Percentiles rank a stretch among this genome's conserved stretches.
Evolutionary conservation across 2,888 invertebrate species (phyloP).

Genomic region (Spilosoma lubricipeda): DNA sequence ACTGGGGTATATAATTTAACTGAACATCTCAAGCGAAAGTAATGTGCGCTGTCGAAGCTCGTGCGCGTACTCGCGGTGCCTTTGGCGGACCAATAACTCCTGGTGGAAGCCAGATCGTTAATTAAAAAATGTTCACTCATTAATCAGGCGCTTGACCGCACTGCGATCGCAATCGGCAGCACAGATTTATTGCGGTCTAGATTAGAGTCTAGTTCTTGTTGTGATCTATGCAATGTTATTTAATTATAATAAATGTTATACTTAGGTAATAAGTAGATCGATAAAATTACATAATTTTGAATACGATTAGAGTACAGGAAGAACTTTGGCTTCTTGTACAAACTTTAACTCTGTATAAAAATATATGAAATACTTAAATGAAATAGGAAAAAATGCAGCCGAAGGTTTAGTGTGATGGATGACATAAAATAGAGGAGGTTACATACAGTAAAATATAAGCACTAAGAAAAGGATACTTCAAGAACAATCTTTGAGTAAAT

Average conservation of each 20-base stretch:
- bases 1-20: constrained; percentile 67
- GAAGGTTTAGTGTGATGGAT: no score
- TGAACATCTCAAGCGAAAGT: constrained; percentile 61
- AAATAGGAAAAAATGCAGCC: no score
- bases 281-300: constrained; percentile 24
- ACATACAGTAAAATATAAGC: no score
- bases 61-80: constrained; percentile 51
- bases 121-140: constrained; percentile 76
- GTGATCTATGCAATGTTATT: constrained; percentile 55
- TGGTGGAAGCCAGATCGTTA: constrained; percentile 60
- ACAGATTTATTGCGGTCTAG: constrained; percentile 73
- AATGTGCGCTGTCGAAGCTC: constrained; percentile 47
- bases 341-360: no score
- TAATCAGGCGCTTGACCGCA: constrained; percentile 68
- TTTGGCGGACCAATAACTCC: constrained; percentile 60
- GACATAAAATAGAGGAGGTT: no score
- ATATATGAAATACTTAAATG: no score
- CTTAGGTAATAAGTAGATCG: neutral
- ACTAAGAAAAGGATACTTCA: neutral
- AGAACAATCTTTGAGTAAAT: neutral
- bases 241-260: constrained; percentile 50
- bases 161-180: constrained; percentile 67
- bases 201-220: constrained; percentile 63
- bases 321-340: neutral
- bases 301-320: constrained; percentile 39